Base-by-base conservation (phyloP, 1,140 invertebrate genomes). In the Streblospio benedicti region DNA sequence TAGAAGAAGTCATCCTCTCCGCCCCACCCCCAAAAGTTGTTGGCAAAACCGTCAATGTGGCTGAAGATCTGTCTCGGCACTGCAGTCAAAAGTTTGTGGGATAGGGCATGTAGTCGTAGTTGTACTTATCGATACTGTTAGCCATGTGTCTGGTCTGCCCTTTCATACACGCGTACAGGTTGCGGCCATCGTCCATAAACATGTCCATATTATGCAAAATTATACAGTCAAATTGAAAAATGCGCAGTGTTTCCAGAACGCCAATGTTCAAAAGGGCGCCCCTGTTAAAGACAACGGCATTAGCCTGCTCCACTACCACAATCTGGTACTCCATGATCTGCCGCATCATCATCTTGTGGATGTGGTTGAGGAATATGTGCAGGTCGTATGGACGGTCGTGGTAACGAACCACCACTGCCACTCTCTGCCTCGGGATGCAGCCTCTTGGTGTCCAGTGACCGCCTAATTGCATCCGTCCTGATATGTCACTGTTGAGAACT, bases 1-100 rank as follows among this genome's bases (percentile, higher is more conserved):
- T 31, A 20, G 64, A 73, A 66, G 31, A 72, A 72, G 55, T 75
- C 73, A 65, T 75, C 73, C 49, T 75, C 73, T n/a, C 71, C 73
- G 16, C 79, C 88, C 53, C 53, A 90, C 0, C 88, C 90, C 78
- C 84, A 90, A 76, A 86, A 93, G 28, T 84, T 72, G 79, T 93
- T 94, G 14, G 89, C 91, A 83, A 94, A 95, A 1, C 93, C 93
- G 79, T 97, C 96, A 4, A 91, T 84, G 59, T 76, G n/a, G n/a
- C n/a, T n/a, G n/a, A n/a, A n/a, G n/a, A n/a, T n/a, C n/a, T n/a
- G n/a, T n/a, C n/a, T n/a, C n/a, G n/a, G n/a, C n/a, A n/a, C n/a
- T n/a, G n/a, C n/a, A n/a, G n/a, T n/a, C n/a, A n/a, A n/a, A n/a
- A n/a, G n/a, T n/a, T n/a, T n/a, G n/a, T n/a, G n/a, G n/a, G n/a